Evolutionary conservation across 2,888 invertebrate species (phyloP).

Genomic region (Mythimna loreyi): DNA sequence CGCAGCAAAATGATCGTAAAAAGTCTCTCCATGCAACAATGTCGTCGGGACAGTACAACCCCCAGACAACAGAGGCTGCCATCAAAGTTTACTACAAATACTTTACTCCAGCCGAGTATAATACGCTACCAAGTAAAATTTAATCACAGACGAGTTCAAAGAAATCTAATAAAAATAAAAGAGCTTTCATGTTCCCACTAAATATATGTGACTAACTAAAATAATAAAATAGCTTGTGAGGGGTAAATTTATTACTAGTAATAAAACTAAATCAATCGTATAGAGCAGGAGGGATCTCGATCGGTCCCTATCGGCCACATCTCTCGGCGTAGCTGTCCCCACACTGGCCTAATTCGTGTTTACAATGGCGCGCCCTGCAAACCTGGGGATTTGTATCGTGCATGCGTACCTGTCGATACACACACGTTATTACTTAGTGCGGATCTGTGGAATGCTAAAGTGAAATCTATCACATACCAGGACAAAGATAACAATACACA

Average conservation of each 20-base stretch:
- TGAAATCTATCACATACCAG: slow-evolving; percentile 4
- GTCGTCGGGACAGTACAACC: slow-evolving; percentile 62
- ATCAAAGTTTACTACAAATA: slow-evolving; percentile 63
- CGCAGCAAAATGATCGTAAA: slow-evolving; percentile 74
- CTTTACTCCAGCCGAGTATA: slow-evolving; percentile 54
- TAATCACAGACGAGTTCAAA: slow-evolving; percentile 52
- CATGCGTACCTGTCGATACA: slow-evolving; percentile 14
- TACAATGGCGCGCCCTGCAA: slow-evolving; percentile 64
- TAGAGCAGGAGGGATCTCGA: slow-evolving; percentile 76
- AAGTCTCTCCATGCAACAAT: slow-evolving; percentile 72
- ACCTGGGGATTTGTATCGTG: slow-evolving; percentile 36
- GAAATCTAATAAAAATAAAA: slow-evolving; percentile 59
- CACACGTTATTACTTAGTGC: slow-evolving; percentile 15
- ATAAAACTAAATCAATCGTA: slow-evolving; percentile 87
- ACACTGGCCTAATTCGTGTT: slow-evolving; percentile 73
- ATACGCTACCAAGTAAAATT: slow-evolving; percentile 55
- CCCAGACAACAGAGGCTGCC: slow-evolving; percentile 58
- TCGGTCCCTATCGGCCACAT: slow-evolving; percentile 78
- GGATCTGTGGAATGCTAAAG: background rate
- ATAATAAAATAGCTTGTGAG: slow-evolving; percentile 62
- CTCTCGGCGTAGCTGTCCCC: slow-evolving; percentile 69
- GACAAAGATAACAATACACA: background rate
- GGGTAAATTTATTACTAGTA: slow-evolving; percentile 83
- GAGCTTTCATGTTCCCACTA: slow-evolving; percentile 50
- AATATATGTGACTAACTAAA: slow-evolving; percentile 56